Conservation (phyloP, 2,797 vertebrate genomes). For the Fundulus diaphanus region DNA sequence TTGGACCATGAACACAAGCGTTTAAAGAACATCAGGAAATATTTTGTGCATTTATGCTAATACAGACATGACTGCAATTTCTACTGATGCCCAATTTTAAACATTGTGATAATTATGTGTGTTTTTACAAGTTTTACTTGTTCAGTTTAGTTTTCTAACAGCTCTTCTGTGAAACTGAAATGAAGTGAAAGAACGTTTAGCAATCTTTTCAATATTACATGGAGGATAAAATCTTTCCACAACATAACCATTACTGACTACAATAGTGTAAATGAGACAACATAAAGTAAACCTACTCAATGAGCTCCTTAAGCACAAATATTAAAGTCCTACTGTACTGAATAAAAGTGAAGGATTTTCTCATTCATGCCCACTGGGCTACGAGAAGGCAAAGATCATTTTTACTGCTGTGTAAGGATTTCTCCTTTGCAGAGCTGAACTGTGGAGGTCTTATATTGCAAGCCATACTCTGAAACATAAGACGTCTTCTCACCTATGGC, state of each 20-base stretch:
- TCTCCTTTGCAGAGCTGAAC: conserved; percentile 37
- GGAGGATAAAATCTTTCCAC: too few species aligned
- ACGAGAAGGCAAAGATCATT: conserved; percentile 23
- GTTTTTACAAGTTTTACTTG: neutral
- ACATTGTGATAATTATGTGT: neutral
- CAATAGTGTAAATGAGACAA: neutral
- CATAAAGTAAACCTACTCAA: neutral
- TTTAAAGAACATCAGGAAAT: neutral
- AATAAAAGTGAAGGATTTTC: conserved; percentile 29
- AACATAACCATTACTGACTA: neutral
- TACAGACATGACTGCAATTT: neutral
- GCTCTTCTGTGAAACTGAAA: neutral
- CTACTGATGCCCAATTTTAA: neutral
- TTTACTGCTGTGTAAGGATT: conserved; percentile 43
- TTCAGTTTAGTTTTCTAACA: neutral
- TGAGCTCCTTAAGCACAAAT: neutral
- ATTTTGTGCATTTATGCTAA: neutral
- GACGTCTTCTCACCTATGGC: conserved; percentile 59
- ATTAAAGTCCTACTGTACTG: conserved; percentile 5
- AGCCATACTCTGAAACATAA: conserved; percentile 65
- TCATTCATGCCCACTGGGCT: conserved; percentile 12
- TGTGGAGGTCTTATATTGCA: conserved; percentile 58
- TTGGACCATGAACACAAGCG: neutral
- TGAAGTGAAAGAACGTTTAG: neutral
- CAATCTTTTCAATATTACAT: neutral